A percentile compares a stretch with the other conserved stretches of the same genome.
These are phyloP conservation scores for Drosophila affinis DNA, from an alignment of 2,888 invertebrate genomes.

Conservation along the genomic window DNA sequence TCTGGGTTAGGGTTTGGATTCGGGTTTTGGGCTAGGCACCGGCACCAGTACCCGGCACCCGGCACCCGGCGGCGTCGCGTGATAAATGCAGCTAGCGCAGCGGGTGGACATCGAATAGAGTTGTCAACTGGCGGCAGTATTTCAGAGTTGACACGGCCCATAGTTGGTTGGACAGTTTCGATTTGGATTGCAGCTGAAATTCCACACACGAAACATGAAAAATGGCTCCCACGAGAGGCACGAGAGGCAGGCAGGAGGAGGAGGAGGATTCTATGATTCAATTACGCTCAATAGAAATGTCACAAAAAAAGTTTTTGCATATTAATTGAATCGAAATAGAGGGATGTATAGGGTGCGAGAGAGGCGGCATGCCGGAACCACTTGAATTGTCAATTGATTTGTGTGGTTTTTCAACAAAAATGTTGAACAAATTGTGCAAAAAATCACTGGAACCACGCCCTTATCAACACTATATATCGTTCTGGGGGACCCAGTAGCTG, in stretches of 20 bases:
- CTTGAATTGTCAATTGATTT: conserved; percentile 81
- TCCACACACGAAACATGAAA: conserved; percentile 32
- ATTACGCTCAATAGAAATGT: conserved; percentile 68
- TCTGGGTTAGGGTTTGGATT: conserved; percentile 54
- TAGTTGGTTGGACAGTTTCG: conserved; percentile 15
- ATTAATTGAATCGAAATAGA: conserved; percentile 55
- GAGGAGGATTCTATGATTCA: conserved; percentile 63
- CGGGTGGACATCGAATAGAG: conserved; percentile 59
- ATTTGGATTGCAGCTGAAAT: conserved; percentile 32
- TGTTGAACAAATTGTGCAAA: conserved; percentile 70
- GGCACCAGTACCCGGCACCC: background rate
- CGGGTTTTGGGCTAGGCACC: background rate
- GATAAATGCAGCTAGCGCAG: conserved; percentile 61
- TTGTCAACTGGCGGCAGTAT: conserved; percentile 55
- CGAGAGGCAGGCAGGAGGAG: background rate
- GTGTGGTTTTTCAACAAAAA: conserved; percentile 79
- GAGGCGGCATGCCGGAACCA: conserved; percentile 36
- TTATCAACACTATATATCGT: conserved; percentile 63
- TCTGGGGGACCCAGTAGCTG: conserved; percentile 6
- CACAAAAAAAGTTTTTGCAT: conserved; percentile 51
- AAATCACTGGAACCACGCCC: conserved; percentile 64
- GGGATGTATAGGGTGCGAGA: conserved; percentile 10
- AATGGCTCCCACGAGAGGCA: conserved; percentile 26
- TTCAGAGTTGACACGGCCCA: conserved; percentile 37
- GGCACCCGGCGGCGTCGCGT: conserved; percentile 29